phyloP scores from a whole-genome alignment of 2,888 invertebrate genomes.

The Alentia gelatinosa region DNA sequence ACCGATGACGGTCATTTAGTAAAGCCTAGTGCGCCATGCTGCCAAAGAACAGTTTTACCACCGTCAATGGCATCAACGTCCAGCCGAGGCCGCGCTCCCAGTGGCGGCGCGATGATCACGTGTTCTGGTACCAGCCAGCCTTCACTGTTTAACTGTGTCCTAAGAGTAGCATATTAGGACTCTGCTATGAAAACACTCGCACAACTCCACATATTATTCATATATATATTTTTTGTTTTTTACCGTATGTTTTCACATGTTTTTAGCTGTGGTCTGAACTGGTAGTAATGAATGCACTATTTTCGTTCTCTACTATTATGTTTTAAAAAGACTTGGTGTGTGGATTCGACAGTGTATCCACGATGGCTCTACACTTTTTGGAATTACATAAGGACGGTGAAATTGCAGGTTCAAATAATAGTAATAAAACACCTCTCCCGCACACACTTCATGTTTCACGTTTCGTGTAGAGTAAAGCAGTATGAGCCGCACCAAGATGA shows the following conservation, averaged over 20 bases:
- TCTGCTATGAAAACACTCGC: neutral
- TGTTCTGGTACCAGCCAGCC: conserved; percentile 49
- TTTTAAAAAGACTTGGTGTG: neutral
- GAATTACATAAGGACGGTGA: conserved; percentile 19
- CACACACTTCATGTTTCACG: neutral
- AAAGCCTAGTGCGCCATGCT: conserved; percentile 31
- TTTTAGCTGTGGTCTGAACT: neutral
- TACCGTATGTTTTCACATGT: neutral
- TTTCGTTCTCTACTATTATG: neutral
- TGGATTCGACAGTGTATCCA: neutral
- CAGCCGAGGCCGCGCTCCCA: neutral
- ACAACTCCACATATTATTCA: neutral
- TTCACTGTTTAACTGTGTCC: neutral
- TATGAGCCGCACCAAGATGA: conserved; percentile 19
- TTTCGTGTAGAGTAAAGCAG: neutral
- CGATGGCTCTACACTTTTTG: neutral
- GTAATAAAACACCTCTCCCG: neutral
- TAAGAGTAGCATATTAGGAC: neutral
- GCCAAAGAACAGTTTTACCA: conserved; percentile 40
- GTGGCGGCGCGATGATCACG: neutral
- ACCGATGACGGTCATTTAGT: neutral
- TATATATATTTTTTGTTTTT: neutral
- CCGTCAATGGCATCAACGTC: conserved; percentile 28
- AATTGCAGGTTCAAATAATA: conserved; percentile 17
- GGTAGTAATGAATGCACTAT: neutral